A percentile compares a stretch with the other conserved stretches of the same genome.
These are phyloP conservation scores for Coelopa frigida DNA, from an alignment of 1,140 invertebrate species.

Conservation along the genomic window DNA sequence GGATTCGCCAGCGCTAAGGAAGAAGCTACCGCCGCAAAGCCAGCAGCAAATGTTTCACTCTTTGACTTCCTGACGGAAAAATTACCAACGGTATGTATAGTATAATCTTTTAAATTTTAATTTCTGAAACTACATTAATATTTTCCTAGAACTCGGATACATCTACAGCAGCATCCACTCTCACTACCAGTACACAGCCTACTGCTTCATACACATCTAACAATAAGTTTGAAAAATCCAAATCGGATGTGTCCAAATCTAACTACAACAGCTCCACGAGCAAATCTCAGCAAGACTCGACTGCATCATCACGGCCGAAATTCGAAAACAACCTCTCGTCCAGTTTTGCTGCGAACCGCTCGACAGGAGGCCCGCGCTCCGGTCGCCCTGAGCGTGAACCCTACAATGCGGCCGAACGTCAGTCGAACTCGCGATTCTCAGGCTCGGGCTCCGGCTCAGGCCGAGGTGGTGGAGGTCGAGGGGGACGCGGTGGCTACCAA, in stretches of 20 bases:
- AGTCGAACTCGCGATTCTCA: slow-evolving; percentile 21
- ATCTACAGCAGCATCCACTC: no score
- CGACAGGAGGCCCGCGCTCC: neutral
- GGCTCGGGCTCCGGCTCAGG: no score
- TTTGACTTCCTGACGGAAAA: slow-evolving; percentile 79
- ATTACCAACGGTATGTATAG: slow-evolving; percentile 60
- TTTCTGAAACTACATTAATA: no score
- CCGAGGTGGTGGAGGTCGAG: no score
- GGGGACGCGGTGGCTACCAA: no score
- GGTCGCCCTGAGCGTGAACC: no score
- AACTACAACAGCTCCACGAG: no score
- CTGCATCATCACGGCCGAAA: slow-evolving; percentile 22
- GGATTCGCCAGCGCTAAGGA: slow-evolving; percentile 51
- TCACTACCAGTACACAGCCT: no score
- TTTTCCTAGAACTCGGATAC: no score
- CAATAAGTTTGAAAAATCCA: slow-evolving; percentile 11
- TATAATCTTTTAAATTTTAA: no score
- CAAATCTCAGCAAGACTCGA: no score
- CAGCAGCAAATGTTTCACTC: slow-evolving; percentile 74
- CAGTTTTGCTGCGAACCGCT: slow-evolving; percentile 38
- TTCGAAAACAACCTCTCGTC: slow-evolving; percentile 43
- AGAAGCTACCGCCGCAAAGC: slow-evolving; percentile 56
- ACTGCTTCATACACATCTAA: slow-evolving; percentile 47
- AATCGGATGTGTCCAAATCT: slow-evolving; percentile 11
- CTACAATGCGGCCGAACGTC: neutral